Base-by-base conservation (phyloP, 2,888 invertebrate genomes). In the Brachyptera risi region DNA sequence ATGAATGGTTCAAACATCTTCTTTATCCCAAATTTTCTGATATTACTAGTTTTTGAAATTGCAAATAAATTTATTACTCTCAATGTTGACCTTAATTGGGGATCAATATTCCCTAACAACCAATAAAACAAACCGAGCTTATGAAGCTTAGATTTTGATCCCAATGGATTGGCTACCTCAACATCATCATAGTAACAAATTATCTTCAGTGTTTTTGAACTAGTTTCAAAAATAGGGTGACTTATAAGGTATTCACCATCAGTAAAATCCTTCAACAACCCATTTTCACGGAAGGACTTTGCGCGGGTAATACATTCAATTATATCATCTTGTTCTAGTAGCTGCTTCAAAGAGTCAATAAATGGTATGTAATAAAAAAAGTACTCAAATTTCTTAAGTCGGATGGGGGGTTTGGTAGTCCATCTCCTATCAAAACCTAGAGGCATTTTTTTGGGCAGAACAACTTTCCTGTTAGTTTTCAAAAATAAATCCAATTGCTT, bases 81-180 rank as follows among this genome's bases (percentile, higher is more conserved):
- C n/a, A n/a, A n/a, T n/a, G n/a, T n/a, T n/a, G n/a, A n/a, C n/a
- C n/a, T n/a, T 23, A 49, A 23, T 23, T 21, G 13, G 5, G 49
- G 49, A 24, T 49, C 21, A 11, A 23, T 49, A 15, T 49, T 49
- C 2, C 49, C 49, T 11, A 49, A 11, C 49, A 49, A 13, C 49
- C 49, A 49, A 24, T 49, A 49, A 24, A 49, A 49, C 21, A 49
- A 49, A 11, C 49, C 49, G 5, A 49, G n/a, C 49, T 49, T 49
- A 15, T 49, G 49, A 7, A 49, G n/a, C 24, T 49, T 49, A 7
- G 24, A 21, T 15, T 49, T 49, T 13, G 49, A 49, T 13, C 49
- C 49, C 13, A 49, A 49, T 3, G 49, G 49, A 11, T 49, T 23
- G 26, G 11, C 23, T 4, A 21, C 3, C 26, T 49, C 49, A 21